These are phyloP conservation scores for Pelusios castaneus DNA, from an alignment of 2,113 vertebrate genomes.

Conservation along the genomic window DNA sequence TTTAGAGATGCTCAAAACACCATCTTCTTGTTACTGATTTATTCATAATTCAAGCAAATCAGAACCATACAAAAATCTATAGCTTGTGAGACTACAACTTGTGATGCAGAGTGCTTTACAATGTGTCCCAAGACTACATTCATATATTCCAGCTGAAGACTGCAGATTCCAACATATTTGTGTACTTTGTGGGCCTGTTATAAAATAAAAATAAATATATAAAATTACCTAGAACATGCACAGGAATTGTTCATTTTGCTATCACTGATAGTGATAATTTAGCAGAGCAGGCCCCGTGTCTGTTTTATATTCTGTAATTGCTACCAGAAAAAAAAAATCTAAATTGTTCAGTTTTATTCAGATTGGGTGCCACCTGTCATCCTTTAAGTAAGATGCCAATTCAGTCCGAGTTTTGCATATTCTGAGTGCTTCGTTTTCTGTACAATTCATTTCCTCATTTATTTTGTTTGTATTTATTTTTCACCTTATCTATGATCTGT, in stretches of 20 bases:
- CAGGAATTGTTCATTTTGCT: constrained; percentile 29
- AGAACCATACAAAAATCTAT: neutral
- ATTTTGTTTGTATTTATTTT: neutral
- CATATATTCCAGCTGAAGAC: neutral
- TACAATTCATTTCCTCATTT: neutral
- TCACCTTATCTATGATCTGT: neutral
- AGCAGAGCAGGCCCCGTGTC: constrained; percentile 17
- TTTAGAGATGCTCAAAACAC: neutral
- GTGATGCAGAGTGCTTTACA: neutral
- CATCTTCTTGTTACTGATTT: neutral
- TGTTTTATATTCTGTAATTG: constrained; percentile 34
- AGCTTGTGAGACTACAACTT: rapidly evolving
- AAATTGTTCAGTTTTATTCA: neutral
- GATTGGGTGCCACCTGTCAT: neutral
- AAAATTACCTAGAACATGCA: neutral
- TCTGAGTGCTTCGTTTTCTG: neutral
- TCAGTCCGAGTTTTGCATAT: neutral
- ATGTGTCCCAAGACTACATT: neutral
- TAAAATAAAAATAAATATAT: neutral
- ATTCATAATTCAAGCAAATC: neutral
- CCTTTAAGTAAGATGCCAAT: neutral
- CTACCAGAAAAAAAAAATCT: constrained; percentile 39
- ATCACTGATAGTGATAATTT: constrained; percentile 22
- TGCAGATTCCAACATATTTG: neutral
- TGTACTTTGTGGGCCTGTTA: neutral